Base-by-base conservation (phyloP, 1,140 invertebrate species). In the Drosophila tristis region DNA sequence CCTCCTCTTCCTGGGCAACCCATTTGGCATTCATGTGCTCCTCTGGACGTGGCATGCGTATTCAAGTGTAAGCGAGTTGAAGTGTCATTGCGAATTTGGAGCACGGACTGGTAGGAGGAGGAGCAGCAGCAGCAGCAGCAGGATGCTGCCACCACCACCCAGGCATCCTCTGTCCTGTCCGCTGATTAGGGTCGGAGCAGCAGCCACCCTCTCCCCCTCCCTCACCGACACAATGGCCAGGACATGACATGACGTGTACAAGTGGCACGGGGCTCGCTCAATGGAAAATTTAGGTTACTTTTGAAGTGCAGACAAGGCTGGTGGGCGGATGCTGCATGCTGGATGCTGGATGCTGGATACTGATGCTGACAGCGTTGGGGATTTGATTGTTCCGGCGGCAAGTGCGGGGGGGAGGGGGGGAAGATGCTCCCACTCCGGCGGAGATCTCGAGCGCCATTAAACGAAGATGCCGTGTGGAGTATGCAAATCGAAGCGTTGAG, bases 21-120 rank as follows among this genome's bases (percentile, higher is more conserved):
- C 67, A 66, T 80, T 80, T 67, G 43, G 64, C 77, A 85, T 86
- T 78, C 77, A 78, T 80, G 64, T 77, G 77, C 80, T 61, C 42
- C 67, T 63, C 71, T 85, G 81, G 82, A 81, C 81, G 70, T 86
- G 70, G 78, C 82, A 81, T 80, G 81, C 81, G 81, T 86, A 86
- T 86, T 86, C 74, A 78, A 81, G 78, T 81, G 82, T 78, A 78
- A 87, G 82, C 74, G 66, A 89, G 74, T 68, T 87, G 78, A 89
- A 87, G 82, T 87, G 84, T 82, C 82, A 87, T 87, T 87, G 56
- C 63, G 72, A 82, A 86, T 86, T 87, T 78, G 75, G 82, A 87
- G 84, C 82, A 82, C 57, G 53, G 47, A 16, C 11, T 15, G 8
- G 15, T 5, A 8, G 9, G 47, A 13, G 43, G 4, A n/a, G 15